phyloP scores from a whole-genome alignment of 2,113 vertebrate species.

The Saguinus imperator region DNA sequence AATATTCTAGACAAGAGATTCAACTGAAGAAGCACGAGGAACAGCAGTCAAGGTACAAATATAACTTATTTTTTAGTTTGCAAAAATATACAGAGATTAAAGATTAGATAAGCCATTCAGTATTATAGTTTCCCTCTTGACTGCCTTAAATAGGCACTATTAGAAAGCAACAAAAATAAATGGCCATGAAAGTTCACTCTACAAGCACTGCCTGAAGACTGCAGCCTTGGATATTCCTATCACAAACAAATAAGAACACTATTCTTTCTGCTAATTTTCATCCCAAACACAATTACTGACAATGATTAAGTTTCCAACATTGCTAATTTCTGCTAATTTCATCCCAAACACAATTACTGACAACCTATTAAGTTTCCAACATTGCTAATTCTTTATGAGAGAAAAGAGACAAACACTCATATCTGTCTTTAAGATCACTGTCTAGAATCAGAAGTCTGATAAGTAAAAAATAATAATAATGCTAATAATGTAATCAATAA shows the following conservation, averaged over 20 bases:
- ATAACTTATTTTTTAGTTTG: background rate
- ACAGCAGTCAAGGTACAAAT: background rate
- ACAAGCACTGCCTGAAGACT: background rate
- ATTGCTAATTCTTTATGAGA: background rate
- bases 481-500: conserved; percentile 1
- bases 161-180: conserved; percentile 4
- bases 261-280: conserved; percentile 28
- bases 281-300: conserved; percentile 9
- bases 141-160: background rate
- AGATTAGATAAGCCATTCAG: background rate
- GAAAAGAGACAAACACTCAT: background rate
- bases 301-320: background rate
- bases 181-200: background rate
- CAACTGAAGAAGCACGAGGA: background rate
- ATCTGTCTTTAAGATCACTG: background rate
- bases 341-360: conserved; percentile 21
- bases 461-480: conserved; percentile 34
- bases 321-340: background rate
- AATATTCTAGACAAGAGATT: conserved; percentile 14
- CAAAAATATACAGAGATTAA: conserved; percentile 15
- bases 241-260: background rate
- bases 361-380: background rate
- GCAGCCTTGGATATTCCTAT: background rate
- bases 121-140: background rate
- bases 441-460: background rate